Conservation (phyloP, 2,113 vertebrate genomes). For the Cacatua alba region DNA sequence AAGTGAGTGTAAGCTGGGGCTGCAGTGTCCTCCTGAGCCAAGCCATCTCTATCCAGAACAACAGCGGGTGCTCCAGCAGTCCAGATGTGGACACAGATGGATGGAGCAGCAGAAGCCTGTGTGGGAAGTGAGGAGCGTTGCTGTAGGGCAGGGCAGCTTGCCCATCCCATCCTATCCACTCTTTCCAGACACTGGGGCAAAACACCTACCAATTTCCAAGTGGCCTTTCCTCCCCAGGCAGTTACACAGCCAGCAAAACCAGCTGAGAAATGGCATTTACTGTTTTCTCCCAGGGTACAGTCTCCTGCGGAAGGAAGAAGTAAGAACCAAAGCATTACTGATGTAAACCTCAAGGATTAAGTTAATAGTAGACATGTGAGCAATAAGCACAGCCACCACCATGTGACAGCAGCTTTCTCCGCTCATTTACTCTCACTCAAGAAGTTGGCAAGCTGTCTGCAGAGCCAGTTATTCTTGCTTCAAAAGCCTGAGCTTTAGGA, state of each 20-base stretch:
- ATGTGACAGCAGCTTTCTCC: background rate
- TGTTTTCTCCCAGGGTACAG: background rate
- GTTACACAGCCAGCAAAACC: background rate
- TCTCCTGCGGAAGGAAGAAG: background rate
- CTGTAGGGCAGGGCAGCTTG: background rate
- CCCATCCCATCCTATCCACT: background rate
- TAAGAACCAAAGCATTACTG: background rate
- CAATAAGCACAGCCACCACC: background rate
- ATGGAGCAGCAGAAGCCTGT: background rate
- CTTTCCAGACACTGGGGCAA: background rate
- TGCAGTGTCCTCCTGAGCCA: background rate
- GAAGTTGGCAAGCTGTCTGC: background rate
- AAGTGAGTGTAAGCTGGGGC: background rate
- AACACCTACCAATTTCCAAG: background rate
- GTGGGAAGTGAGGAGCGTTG: rapidly evolving
- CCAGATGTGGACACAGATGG: rapidly evolving
- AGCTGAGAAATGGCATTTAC: background rate
- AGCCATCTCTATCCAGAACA: background rate
- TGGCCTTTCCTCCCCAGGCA: background rate
- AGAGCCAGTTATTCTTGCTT: background rate
- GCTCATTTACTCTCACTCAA: rapidly evolving
- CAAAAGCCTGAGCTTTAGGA: background rate
- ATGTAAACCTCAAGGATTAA: background rate
- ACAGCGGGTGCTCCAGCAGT: background rate
- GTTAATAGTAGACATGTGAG: background rate